Evolutionary conservation across 2,888 invertebrate genomes (phyloP), one percentile per base, ranked within the genome.

Genomic region (Tipula unca): DNA sequence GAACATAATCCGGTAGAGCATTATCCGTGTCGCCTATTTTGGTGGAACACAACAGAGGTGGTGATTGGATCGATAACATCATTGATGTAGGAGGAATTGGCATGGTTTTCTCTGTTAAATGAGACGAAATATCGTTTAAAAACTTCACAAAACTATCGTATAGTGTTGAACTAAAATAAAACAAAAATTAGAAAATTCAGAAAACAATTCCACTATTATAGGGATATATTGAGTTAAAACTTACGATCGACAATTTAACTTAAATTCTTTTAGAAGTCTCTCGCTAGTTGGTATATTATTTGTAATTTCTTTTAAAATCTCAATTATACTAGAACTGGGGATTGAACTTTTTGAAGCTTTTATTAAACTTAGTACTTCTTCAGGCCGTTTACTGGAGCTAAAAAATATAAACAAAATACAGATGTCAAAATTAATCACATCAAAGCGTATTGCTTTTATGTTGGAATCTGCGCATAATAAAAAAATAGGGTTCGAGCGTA

Each of bases 251-350:
- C 14, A 84, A 84, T 84, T 84, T 5, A 32, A 10, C n/a, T 84
- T 84, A 84, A 84, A 35, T 84, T 84, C 91, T 29, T 86, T 85
- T n/a, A 90, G 87, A 86, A 89, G 87, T 2, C 88, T 88, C 0
- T 85, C 85, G 6, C 88, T 88, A 48, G 89, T 88, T n/a, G 89
- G 87, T 20, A 90, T 89, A 87, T 89, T 87, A 86, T 88, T 89
- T 48, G 90, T 89, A 82, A 90, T 88, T 13, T 89, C 87, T 87
- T 89, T 89, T 3, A 91, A 87, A 6, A 90, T 25, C 13, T 69
- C 69, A 39, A 48, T 20, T 48, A 48, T 48, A 5, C 2, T 8
- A 17, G 48, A 17, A 17, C 48, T 8, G 10, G 39, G 39, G 13
- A 8, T 10, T 39, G 39, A 48, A 48, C 17, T 48, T 8, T 48